Base-by-base conservation (phyloP, 2,113 vertebrate species). In the Hymenochirus boettgeri region DNA sequence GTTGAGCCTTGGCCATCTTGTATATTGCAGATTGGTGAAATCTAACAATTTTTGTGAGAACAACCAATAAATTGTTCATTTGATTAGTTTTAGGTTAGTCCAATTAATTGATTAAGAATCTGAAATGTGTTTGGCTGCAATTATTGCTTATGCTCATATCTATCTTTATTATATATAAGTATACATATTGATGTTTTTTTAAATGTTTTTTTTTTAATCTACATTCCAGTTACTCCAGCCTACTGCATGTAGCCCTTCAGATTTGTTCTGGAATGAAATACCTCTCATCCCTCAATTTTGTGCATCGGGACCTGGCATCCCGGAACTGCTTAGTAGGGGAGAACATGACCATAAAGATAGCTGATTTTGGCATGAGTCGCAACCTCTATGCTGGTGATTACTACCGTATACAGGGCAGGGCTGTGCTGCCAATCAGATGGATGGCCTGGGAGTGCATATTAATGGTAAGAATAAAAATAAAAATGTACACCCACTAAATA, bases 401-500 rank as follows among this genome's bases (percentile, higher is more conserved):
- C 71, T 97, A 95, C 75, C 87, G 94, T 4, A 92, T 97, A 72
- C 92, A 94, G 75, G 94, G 94, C 61, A 76, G 94, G 4, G 93
- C 94, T 0, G 93, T 96, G 81, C 89, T 97, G 70, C 93, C 94
- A 0, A 97, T 97, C 45, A 91, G 94, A 56, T 97, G 94, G 94
- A 95, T 97, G 93, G 93, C 94, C 61, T 97, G 93, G 93, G 94
- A 97, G 76, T 94, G 93, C 66, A 95, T 96, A 69, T 91, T 96
- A 22, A 93, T 95, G 94, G 92, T 96, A 65, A 88, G 78, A 6
- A 2, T 22, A 37, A n/a, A n/a, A n/a, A n/a, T n/a, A n/a, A n/a
- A n/a, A 12, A 13, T 42, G 13, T 13, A 5, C 5, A 5, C n/a
- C n/a, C n/a, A n/a, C n/a, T n/a, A n/a, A n/a, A n/a, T n/a, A n/a